Conservation (phyloP, 2,113 vertebrate genomes). For the Catharus minimus region DNA sequence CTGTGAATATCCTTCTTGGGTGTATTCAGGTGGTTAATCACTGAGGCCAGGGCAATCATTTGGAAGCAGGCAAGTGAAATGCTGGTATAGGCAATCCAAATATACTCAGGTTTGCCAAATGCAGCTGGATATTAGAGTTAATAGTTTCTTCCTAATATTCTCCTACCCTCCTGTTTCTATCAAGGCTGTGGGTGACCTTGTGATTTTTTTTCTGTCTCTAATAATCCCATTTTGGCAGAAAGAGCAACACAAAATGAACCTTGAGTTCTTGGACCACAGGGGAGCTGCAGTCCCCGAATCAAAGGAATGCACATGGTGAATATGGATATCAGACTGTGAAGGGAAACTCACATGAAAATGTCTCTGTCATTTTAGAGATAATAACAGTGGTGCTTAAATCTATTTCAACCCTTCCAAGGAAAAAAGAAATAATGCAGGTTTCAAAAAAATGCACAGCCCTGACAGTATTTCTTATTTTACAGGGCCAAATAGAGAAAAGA, state of each 20-base stretch:
- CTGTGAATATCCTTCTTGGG: not conserved
- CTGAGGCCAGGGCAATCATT: not conserved
- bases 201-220: not conserved
- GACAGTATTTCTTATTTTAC: not conserved
- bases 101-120: not conserved
- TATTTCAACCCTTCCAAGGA: not conserved
- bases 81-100: not conserved
- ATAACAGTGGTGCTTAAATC: not conserved
- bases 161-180: not conserved
- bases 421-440: not conserved
- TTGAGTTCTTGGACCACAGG: not conserved
- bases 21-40: conserved; percentile 17
- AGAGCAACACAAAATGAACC: not conserved
- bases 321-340: not conserved
- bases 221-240: conserved; percentile 4
- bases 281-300: accelerated
- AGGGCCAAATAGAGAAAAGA: not conserved
- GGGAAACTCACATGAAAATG: not conserved
- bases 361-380: not conserved
- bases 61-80: not conserved
- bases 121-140: not conserved
- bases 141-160: not conserved
- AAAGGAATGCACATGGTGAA: not conserved
- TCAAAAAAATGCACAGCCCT: not conserved
- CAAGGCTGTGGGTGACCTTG: not conserved